phyloP scores from a whole-genome alignment of 2,888 invertebrate genomes.

The Crocallis elinguaria region DNA sequence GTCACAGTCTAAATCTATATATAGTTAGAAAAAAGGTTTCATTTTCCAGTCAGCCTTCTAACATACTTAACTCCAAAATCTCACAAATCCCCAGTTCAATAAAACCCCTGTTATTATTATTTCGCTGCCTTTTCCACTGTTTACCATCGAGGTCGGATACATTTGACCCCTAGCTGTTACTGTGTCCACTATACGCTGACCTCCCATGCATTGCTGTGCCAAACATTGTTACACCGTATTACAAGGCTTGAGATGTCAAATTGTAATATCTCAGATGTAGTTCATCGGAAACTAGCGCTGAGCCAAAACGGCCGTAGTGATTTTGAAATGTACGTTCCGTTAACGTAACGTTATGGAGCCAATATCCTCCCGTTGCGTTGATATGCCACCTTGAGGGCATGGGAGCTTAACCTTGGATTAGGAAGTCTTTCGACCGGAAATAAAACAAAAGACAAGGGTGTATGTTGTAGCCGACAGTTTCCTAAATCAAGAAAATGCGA shows the following conservation, averaged over 20 bases:
- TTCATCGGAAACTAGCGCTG: conserved; percentile 3
- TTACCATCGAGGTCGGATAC: conserved; percentile 32
- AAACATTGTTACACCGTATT: conserved; percentile 6
- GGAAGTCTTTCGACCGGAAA: conserved; percentile 13
- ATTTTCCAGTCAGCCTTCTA: not conserved
- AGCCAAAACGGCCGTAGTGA: conserved; percentile 2
- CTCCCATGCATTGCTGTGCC: conserved; percentile 4
- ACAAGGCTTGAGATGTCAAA: not conserved
- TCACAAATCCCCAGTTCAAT: conserved; percentile 18
- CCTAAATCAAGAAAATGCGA: conserved; percentile 10
- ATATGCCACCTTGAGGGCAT: conserved; percentile 18
- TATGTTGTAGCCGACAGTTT: conserved; percentile 8
- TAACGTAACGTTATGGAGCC: conserved; percentile 15
- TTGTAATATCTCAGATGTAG: not conserved
- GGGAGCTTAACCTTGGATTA: conserved; percentile 22
- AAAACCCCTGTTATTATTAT: conserved; percentile 27
- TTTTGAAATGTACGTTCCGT: conserved; percentile 5
- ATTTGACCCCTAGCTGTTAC: conserved; percentile 29
- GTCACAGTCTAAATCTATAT: no score
- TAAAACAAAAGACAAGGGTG: conserved; percentile 16
- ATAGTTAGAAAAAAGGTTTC: no score
- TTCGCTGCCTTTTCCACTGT: conserved; percentile 22
- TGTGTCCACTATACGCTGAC: not conserved
- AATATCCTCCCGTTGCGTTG: conserved; percentile 20
- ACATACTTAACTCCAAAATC: conserved; percentile 4